Percentiles rank a stretch among this genome's conserved stretches.
Conservation (phyloP, 2,113 vertebrate species). For the Neolamprologus caudopunctatus region DNA sequence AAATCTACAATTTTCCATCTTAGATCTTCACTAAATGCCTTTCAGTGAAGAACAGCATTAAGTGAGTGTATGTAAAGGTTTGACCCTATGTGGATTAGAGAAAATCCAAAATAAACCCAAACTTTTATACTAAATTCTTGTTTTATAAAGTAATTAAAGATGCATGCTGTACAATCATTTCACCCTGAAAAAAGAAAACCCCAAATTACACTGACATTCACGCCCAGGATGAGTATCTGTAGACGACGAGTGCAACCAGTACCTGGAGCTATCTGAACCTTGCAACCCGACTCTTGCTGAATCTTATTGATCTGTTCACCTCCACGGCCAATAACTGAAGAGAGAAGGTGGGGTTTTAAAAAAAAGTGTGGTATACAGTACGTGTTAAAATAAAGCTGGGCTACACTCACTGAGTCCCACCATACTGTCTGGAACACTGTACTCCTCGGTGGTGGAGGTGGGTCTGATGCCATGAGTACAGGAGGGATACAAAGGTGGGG, state of each 20-base stretch:
- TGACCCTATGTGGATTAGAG: not conserved
- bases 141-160: not conserved
- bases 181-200: not conserved
- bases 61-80: not conserved
- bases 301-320: slow-evolving; percentile 96
- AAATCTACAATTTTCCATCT: fast-evolving
- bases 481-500: not conserved
- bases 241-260: not conserved
- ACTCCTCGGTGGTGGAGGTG: slow-evolving; percentile 4
- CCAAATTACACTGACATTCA: not conserved
- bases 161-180: not conserved
- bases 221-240: not conserved
- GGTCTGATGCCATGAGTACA: not conserved
- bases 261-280: slow-evolving; percentile 83
- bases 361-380: not conserved
- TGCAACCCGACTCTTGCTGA: slow-evolving; percentile 92
- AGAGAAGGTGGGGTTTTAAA: not conserved
- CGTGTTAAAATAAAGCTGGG: not conserved
- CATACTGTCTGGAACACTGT: slow-evolving; percentile 37
- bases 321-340: slow-evolving; percentile 82
- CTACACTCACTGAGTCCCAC: slow-evolving; percentile 35
- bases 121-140: fast-evolving
- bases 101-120: not conserved
- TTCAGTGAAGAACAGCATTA: not conserved
- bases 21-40: not conserved